A percentile compares a stretch with the other conserved stretches of the same genome.
These are phyloP conservation scores for Polylopha cassiicola DNA, from an alignment of 2,888 invertebrate genomes.

Conservation along the genomic window DNA sequence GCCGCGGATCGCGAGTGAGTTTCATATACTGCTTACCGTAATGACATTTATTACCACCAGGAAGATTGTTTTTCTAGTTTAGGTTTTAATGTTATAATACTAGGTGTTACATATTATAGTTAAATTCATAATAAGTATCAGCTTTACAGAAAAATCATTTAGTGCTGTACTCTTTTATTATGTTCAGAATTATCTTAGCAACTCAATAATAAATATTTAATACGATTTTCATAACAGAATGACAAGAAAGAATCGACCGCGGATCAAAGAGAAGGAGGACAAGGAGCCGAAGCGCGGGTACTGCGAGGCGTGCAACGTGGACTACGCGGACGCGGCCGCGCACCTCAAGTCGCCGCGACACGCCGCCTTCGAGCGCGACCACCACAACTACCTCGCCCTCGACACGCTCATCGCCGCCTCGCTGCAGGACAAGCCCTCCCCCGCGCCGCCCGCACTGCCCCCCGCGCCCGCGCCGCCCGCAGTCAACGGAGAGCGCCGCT, in stretches of 20 bases:
- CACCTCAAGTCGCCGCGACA: slow-evolving; percentile 87
- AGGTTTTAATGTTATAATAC: too few relatives aligned
- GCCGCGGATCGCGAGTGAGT: slow-evolving; percentile 51
- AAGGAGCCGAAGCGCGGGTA: slow-evolving; percentile 78
- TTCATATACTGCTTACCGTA: neutral
- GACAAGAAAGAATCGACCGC: slow-evolving; percentile 72
- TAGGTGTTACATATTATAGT: too few relatives aligned
- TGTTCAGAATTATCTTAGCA: neutral
- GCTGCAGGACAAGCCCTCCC: too few relatives aligned
- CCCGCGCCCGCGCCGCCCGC: slow-evolving; percentile 78
- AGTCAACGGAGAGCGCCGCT: slow-evolving; percentile 59
- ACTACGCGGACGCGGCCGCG: slow-evolving; percentile 82
- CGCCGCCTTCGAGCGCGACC: slow-evolving; percentile 83
- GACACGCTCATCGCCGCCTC: slow-evolving; percentile 81
- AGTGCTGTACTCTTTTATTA: too few relatives aligned
- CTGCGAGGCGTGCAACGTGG: slow-evolving; percentile 88
- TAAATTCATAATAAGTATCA: too few relatives aligned
- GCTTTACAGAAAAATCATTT: too few relatives aligned
- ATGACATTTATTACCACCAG: too few relatives aligned
- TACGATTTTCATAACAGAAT: slow-evolving; percentile 54
- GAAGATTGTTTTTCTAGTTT: too few relatives aligned
- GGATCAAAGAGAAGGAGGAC: slow-evolving; percentile 64
- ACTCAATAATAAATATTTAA: neutral
- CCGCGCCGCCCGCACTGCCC: slow-evolving; percentile 82
- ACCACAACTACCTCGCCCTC: slow-evolving; percentile 84